Evolutionary conservation across 2,888 invertebrate genomes (phyloP), one percentile per base, ranked within the genome.

Genomic region (Drosophila lacicola): DNA sequence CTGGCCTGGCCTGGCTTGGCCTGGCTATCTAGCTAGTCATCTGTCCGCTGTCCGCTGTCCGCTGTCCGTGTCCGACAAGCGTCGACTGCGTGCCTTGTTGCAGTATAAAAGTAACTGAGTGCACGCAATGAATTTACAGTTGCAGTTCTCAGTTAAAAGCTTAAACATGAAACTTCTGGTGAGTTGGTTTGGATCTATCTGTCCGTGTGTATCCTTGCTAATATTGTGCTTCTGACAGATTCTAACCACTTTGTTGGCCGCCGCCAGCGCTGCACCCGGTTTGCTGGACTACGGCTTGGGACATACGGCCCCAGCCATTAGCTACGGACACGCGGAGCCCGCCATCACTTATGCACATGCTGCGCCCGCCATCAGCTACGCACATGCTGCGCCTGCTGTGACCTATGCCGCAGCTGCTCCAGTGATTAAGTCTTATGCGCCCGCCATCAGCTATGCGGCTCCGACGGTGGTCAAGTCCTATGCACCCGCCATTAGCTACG

Each of bases 111-210:
- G 90, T 84, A 77, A 83, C 81, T 63, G 70, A 80, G 68, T 51
- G 67, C 77, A 76, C 75, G 74, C 78, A 74, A 61, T 80, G 72
- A 57, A 82, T 82, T 75, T 79, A 82, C 90, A 90, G 90, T 90
- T 90, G 81, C 78, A 77, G 66, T 76, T 81, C 80, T 85, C 78
- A 69, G 75, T 62, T 72, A 71, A 66, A 62, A 71, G 69, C 51
- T 21, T 69, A 65, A 84, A 73, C 65, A 90, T 90, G 90, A 90
- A 90, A 84, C 75, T 89, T 47, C 76, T 90, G 90, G 90, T 90
- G 78, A 89, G 90, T 78, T 14, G 13, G 10, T 25, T 33, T 19
- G 11, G n/a, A n/a, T n/a, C n/a, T n/a, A 33, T 1, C 8, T 1
- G 19, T 11, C 0, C 36, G 14, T 9, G 11, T 13, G 25, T 1